Conservation (phyloP, 1,140 invertebrate species). For the Macrocentrus cingulum region DNA sequence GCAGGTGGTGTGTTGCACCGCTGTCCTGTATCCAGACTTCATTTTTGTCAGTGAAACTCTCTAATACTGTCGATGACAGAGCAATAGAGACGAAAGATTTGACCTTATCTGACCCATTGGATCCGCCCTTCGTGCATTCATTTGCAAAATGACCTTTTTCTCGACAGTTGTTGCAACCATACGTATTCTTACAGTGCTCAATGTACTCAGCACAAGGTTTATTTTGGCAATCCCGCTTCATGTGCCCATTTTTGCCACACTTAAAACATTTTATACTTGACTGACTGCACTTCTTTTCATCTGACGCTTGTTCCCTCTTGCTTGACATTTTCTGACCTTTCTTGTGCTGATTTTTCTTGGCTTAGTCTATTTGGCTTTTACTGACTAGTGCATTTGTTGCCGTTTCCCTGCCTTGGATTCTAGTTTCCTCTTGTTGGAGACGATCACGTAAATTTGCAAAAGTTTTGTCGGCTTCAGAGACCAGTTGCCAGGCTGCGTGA, state of each 20-base stretch:
- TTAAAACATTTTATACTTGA: too few species aligned
- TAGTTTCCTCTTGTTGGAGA: too few species aligned
- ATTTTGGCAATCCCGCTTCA: conserved; percentile 17
- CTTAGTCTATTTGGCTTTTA: too few species aligned
- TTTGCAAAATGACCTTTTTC: conserved; percentile 30
- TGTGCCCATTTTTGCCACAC: too few species aligned
- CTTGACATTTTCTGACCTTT: conserved; percentile 22
- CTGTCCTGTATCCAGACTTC: too few species aligned
- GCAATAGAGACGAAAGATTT: conserved; percentile 27
- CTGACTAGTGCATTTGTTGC: neutral
- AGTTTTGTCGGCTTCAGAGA: too few species aligned
- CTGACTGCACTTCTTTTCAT: too few species aligned
- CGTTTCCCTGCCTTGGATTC: neutral
- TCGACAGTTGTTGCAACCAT: conserved; percentile 29
- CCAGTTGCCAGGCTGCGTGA: conserved; percentile 28
- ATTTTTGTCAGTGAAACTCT: too few species aligned
- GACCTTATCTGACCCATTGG: conserved; percentile 15
- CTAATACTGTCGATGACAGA: conserved; percentile 15
- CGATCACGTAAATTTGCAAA: too few species aligned
- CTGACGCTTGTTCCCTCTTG: too few species aligned
- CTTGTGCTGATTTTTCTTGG: neutral
- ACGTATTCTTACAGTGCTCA: conserved; percentile 33
- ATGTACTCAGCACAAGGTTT: conserved; percentile 33
- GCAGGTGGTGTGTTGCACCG: too few species aligned
- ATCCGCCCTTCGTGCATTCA: conserved; percentile 13